Base-by-base conservation (phyloP, 2,888 invertebrate species). In the Synanthedon vespiformis region DNA sequence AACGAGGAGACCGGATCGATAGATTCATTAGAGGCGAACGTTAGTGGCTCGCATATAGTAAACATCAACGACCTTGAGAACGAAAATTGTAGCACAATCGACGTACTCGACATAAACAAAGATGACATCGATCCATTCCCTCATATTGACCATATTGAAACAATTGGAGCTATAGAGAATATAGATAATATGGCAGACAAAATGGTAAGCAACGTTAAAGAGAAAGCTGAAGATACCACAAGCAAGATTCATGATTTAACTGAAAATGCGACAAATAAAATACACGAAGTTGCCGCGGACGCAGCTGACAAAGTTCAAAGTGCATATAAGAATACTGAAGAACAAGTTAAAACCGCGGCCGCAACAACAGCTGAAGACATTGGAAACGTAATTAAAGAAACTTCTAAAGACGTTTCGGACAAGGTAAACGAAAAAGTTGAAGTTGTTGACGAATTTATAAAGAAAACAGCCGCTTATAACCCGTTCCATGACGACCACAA, bases 11-110 rank as follows among this genome's bases (percentile, higher is more conserved):
- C 63, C 55, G 77, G 74, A 65, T 88, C 88, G 61, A 86, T 88
- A 59, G 79, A 87, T 63, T 88, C 88, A 56, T 69, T 88, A 60
- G 87, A 88, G 58, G 86, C 85, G n/a, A 88, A 88, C 64, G 88
- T 88, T 53, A 88, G 87, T 57, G 88, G 83, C 57, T 87, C 88
- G 40, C 88, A 88, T 58, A 88, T 88, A 55, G 80, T 86, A 72
- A 80, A 86, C 72, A 88, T 88, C 63, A 88, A 88, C 61, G 87
- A 88, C 72, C 79, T 88, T 69, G 82, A 80, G 56, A 70, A 67
- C 57, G 80, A 80, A 61, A 80, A 70, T 55, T 72, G 69, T 57
- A 79, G 76, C 61, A 73, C 70, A 61, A 78, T 79, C 59, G 79
- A 70, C 55, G 61, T 77, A 54, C 63, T 70, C 53, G 81, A 83